Conservation (phyloP, 1,140 invertebrate species). For the Pseudomyrmex concolor region DNA sequence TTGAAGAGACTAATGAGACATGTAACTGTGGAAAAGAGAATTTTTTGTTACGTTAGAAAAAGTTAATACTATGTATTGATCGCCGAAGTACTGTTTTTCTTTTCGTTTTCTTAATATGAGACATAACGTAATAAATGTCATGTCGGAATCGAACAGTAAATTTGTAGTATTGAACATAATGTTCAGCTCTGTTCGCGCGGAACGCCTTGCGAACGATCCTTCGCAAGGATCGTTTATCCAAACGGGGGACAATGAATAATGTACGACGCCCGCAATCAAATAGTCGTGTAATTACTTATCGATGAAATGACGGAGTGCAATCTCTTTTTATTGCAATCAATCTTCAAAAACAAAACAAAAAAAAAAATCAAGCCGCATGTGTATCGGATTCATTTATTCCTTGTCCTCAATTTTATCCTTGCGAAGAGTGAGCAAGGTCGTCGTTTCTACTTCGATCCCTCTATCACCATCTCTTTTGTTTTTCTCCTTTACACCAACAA, state of each 20-base stretch:
- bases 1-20: slow-evolving; percentile 9
- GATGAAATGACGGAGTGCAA: background rate
- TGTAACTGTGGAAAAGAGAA: background rate
- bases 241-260: slow-evolving; percentile 14
- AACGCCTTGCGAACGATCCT: background rate
- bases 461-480: background rate
- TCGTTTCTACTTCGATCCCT: background rate
- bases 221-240: slow-evolving; percentile 1
- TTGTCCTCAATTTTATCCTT: background rate
- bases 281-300: background rate
- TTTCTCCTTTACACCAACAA: slow-evolving; percentile 47
- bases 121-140: background rate
- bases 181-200: slow-evolving; percentile 26
- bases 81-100: background rate
- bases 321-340: background rate
- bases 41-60: background rate
- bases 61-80: background rate
- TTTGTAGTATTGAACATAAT: slow-evolving; percentile 1
- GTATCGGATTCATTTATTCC: background rate
- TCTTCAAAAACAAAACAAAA: slow-evolving; percentile 1
- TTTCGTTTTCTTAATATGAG: background rate
- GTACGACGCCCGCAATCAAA: slow-evolving; percentile 27
- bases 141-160: background rate
- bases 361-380: background rate
- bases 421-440: slow-evolving; percentile 15